These are phyloP conservation scores for Macrotis lagotis DNA, from an alignment of 2,113 vertebrate species.

Conservation along the genomic window DNA sequence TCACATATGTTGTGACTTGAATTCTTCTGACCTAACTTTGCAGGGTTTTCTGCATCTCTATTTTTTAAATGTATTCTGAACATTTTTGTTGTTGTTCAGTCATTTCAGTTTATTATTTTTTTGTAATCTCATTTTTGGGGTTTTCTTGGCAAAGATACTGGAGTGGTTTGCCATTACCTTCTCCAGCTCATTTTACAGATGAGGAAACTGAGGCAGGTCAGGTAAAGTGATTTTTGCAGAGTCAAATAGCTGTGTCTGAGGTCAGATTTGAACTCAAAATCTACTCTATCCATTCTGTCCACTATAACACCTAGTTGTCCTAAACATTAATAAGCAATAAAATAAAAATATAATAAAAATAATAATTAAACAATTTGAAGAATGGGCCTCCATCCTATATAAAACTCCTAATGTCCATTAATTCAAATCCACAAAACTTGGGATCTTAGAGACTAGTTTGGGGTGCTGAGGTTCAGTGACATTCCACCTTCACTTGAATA, in stretches of 20 bases:
- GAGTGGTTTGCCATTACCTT: too few relatives aligned
- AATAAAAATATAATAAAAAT: not conserved
- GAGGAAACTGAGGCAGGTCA: too few relatives aligned
- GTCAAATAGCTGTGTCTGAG: too few relatives aligned
- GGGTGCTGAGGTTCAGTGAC: not conserved
- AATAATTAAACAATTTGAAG: not conserved
- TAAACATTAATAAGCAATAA: not conserved
- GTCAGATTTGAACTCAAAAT: too few relatives aligned
- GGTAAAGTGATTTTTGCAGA: too few relatives aligned
- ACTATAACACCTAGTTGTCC: not conserved
- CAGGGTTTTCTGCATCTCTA: not conserved
- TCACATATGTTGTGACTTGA: not conserved
- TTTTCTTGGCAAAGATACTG: too few relatives aligned
- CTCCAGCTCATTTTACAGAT: too few relatives aligned
- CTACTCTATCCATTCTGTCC: too few relatives aligned
- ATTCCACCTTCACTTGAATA: not conserved
- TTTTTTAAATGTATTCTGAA: not conserved
- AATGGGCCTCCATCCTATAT: not conserved
- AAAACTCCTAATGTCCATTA: not conserved
- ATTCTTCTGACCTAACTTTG: not conserved
- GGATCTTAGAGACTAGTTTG: not conserved
- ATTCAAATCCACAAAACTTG: not conserved
- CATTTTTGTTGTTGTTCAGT: not conserved
- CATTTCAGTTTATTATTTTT: not conserved
- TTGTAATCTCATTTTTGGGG: too few relatives aligned